These are phyloP conservation scores for Ostrea edulis DNA, from an alignment of 1,140 invertebrate genomes.

Conservation along the genomic window DNA sequence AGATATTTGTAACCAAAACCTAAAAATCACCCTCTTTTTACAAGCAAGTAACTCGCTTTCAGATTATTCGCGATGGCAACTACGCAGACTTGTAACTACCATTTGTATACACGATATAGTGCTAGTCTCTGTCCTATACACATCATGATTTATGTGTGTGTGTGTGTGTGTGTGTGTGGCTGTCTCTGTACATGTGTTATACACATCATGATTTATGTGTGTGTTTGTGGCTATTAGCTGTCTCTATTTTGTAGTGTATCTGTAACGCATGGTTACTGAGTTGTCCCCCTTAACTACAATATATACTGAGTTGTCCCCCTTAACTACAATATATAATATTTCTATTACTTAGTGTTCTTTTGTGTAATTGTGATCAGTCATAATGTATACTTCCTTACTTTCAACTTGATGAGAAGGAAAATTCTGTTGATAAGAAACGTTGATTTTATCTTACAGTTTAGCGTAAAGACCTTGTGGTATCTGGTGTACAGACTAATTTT, in stretches of 20 bases:
- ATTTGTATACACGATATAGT: no score
- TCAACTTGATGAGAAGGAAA: neutral
- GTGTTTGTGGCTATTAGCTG: neutral
- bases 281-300: neutral
- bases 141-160: neutral
- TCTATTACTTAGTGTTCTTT: neutral
- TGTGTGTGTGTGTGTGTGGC: neutral
- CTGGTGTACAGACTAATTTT: neutral
- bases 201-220: neutral
- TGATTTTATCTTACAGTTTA: neutral
- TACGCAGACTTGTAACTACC: no score
- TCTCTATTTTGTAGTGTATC: neutral
- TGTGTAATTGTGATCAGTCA: neutral
- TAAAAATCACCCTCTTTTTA: no score
- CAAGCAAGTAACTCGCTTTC: no score
- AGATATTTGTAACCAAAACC: no score
- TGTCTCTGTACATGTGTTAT: no score
- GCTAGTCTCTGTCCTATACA: neutral
- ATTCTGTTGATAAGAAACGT: neutral
- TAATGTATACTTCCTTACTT: neutral
- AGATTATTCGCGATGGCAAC: no score
- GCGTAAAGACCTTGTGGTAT: neutral
- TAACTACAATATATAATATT: neutral
- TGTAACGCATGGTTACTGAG: neutral
- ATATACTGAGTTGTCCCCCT: neutral